phyloP scores from a whole-genome alignment of 2,797 vertebrate genomes.

The Tadarida brasiliensis region DNA sequence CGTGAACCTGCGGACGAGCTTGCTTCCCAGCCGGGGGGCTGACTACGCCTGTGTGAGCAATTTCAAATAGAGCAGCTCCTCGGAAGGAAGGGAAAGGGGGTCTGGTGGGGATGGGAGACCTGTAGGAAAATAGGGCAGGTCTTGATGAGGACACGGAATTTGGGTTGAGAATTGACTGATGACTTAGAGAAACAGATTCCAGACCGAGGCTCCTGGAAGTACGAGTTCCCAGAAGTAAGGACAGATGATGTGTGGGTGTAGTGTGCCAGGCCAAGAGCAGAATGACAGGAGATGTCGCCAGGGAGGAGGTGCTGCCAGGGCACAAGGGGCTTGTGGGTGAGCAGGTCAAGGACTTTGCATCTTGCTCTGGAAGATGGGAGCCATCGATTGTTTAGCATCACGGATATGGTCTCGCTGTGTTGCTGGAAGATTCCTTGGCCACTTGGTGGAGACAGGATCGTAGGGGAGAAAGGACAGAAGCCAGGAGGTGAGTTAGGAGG shows the following conservation, averaged over 20 bases:
- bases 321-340: accelerated
- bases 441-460: background rate
- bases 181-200: background rate
- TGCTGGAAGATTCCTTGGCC: no score
- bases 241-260: no score
- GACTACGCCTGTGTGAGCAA: accelerated
- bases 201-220: background rate
- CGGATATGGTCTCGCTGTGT: accelerated
- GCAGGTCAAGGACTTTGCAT: background rate
- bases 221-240: accelerated
- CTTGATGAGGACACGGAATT: accelerated
- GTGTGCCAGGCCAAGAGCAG: background rate
- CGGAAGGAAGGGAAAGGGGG: no score
- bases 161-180: background rate
- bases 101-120: background rate
- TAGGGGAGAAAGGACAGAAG: no score
- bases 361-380: background rate
- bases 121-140: background rate
- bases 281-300: accelerated
- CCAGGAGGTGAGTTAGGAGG: background rate
- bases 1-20: background rate
- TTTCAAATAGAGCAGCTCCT: background rate
- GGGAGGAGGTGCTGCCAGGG: background rate
- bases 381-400: accelerated
- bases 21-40: background rate